Conservation (phyloP, 2,797 vertebrate genomes). For the Gymnoscopelus braueri region DNA sequence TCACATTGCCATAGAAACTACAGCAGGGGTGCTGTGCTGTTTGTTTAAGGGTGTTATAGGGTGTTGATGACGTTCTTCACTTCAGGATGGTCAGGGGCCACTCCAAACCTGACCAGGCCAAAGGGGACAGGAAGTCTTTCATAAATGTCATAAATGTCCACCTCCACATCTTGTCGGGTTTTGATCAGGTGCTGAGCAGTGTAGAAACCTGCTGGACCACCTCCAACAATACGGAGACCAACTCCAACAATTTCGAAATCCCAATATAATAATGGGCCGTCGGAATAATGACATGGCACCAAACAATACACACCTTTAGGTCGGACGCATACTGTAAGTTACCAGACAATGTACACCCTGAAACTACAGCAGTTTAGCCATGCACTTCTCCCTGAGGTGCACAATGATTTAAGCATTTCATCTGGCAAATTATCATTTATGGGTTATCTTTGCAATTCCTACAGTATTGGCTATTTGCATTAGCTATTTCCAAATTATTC, state of each 20-base stretch:
- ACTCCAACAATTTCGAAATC: too few relatives aligned
- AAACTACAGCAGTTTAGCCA: slow-evolving; percentile 41
- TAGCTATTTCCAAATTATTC: too few relatives aligned
- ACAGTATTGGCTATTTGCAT: too few relatives aligned
- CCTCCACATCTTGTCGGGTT: slow-evolving; percentile 80
- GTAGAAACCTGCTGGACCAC: slow-evolving; percentile 95
- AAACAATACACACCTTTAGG: slow-evolving; percentile 83
- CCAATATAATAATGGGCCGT: too few relatives aligned
- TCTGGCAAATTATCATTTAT: slow-evolving; percentile 43
- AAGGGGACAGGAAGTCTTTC: slow-evolving; percentile 90
- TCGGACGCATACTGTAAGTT: slow-evolving; percentile 23
- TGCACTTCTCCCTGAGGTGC: slow-evolving; percentile 27
- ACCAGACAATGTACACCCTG: slow-evolving; percentile 54
- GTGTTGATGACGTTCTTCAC: slow-evolving; percentile 97
- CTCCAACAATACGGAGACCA: slow-evolving; percentile 76
- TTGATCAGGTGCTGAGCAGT: slow-evolving; percentile 93
- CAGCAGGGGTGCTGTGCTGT: slow-evolving; percentile 87
- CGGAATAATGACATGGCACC: too few relatives aligned
- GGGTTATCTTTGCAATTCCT: slow-evolving; percentile 48
- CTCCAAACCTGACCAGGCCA: slow-evolving; percentile 86
- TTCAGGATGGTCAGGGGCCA: slow-evolving; percentile 84
- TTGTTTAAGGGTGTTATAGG: slow-evolving; percentile 82
- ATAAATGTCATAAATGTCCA: slow-evolving; percentile 89
- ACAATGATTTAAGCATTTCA: slow-evolving; percentile 32
- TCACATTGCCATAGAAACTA: slow-evolving; percentile 88